Base-by-base conservation (phyloP, 2,113 vertebrate species). In the Pygoscelis adeliae region DNA sequence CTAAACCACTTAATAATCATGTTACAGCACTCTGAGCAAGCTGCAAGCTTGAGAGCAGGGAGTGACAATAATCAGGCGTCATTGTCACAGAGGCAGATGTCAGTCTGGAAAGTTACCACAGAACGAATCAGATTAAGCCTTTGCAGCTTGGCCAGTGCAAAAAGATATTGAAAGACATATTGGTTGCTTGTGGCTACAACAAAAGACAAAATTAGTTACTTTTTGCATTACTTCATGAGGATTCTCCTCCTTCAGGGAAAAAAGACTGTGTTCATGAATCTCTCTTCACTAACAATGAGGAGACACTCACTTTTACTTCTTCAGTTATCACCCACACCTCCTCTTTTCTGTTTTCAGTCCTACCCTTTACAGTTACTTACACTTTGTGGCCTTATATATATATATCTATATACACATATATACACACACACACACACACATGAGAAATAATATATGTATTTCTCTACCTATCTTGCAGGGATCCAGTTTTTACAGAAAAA, bases 1-100 rank as follows among this genome's bases (percentile, higher is more conserved):
- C 63, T 88, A 89, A 93, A 62, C 6, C 53, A 78, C 67, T 81
- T 92, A 56, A 79, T 52, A 91, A 81, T 81, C 50, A 67, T 19
- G 55, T 50, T 84, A 56, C 38, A 86, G 63, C 25, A 56, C 13
- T 77, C 44, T 61, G 29, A 92, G 58, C 23, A 91, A 95, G 65
- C 61, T 86, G 16, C 6, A 55, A 59, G 52, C 47, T 87, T 81
- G 59, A 87, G 47, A 82, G 55, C 38, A 18, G 55, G 56, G 47
- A 89, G 65, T 47, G 59, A 63, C 26, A 86, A 87, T 81, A 93
- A 92, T 95, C 83, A 92, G 76, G 23, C 42, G 1, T 71, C 71
- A 81, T 88, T 94, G 74, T 93, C 63, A 71, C 18, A 56, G 61
- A 46, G 19, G 44, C 38, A 86, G 50, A 77, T 86, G 49, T 25